Evolutionary conservation across 2,888 invertebrate genomes (phyloP), one percentile per base, ranked within the genome.

Genomic region (Hybos culiciformis): DNA sequence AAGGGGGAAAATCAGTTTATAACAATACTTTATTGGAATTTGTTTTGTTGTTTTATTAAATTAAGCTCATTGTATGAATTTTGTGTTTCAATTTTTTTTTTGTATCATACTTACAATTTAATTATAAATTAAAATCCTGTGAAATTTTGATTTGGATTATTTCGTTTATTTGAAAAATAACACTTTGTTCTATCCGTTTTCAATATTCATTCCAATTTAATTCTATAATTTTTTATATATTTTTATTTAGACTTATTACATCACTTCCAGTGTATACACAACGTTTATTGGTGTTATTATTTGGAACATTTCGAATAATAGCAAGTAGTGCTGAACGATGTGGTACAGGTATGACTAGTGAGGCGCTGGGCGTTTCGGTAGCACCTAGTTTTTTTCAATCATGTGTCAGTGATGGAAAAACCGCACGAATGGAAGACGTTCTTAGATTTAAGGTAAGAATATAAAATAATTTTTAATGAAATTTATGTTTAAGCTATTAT

Each of bases 311-410:
- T 71, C 80, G 91, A 55, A 88, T 91, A 53, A 91, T 93, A 66
- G 88, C 92, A 18, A 87, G 87, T 53, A 88, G 88, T 65, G 86
- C 90, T 56, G 87, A 87, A 53, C 78, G 83, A 65, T 86, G 86
- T 56, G 79, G 81, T 56, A 91, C 91, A 42, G 88, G 90, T 54
- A 93, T 93, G 93, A 87, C 87, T 54, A 87, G 91, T 54, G 92
- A 93, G 70, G 92, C 93, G 33, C 73, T 94, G 53, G 92, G 92
- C 50, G 92, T 94, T 57, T 90, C 90, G 32, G 93, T 93, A 39
- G 93, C 93, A 42, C 93, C 93, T 18, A 92, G 91, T 55, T 90
- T 94, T 68, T 93, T 94, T 71, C 92, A 92, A 69, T 86, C 88
- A 53, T 93, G 93, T 71, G 91, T 93, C 57, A 86, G 87, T 57